Evolutionary conservation across 2,888 invertebrate genomes (phyloP), one percentile per base, ranked within the genome.

Genomic region (Cryptophagus acutangulus): DNA sequence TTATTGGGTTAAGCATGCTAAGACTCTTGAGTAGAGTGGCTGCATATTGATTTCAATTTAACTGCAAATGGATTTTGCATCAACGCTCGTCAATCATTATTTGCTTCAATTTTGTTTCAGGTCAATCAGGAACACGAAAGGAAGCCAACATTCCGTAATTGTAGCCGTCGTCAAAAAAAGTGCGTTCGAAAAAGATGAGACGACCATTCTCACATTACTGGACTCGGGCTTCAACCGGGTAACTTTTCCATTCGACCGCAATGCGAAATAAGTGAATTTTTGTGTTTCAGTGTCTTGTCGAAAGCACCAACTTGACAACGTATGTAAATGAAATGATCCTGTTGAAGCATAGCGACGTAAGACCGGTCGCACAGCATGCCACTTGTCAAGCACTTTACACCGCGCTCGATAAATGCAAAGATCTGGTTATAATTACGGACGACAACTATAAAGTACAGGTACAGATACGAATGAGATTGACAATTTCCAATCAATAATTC

Each of bases 161-260:
- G 79, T 90, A 59, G 90, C 89, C 46, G 79, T 91, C 58, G 85
- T 90, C 40, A 89, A 87, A 71, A 87, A 84, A 76, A 86, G 91
- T 69, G 79, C 79, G 56, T 84, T 84, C 61, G 84, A 90, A 57
- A 88, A 85, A 67, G 86, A 89, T 62, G 91, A 91, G 65, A 79
- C 84, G 50, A 79, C 78, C 26, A 77, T 89, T 47, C 74, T 84
- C 59, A 80, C 84, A 53, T 78, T 87, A 57, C 72, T 92, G 59
- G 87, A 89, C 65, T 81, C 84, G 58, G 93, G 93, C 60, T 91
- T 85, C 71, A 87, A 86, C 72, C 80, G 89, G 79, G 93, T 92
- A 74, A 81, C n/a, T 15, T 39, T 18, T 25, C 33, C 5, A 20
- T 20, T 20, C 6, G 9, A 20, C 20, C 20, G 5, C 20, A 20